Conservation (phyloP, 2,888 invertebrate species). For the Lacanobia oleracea region DNA sequence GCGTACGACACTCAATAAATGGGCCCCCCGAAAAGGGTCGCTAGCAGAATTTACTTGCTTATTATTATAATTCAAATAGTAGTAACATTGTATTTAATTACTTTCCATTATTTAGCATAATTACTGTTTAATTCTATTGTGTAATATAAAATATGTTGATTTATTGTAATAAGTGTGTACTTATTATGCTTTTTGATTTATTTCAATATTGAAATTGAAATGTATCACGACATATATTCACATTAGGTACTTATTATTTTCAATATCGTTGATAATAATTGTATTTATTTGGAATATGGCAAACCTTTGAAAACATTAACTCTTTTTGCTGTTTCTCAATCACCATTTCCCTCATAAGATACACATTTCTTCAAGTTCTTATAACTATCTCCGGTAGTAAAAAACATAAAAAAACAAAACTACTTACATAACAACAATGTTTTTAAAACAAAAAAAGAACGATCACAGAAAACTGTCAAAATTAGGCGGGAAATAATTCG, state of each 20-base stretch:
- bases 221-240: neutral
- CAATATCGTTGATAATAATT: neutral
- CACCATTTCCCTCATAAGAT: neutral
- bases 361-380: neutral
- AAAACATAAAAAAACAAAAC: slow-evolving; percentile 1
- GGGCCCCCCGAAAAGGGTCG: too few species aligned
- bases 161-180: slow-evolving; percentile 1
- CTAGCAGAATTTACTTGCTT: neutral
- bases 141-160: neutral
- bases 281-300: neutral
- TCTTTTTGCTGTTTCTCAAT: neutral
- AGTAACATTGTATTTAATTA: slow-evolving; percentile 17
- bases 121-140: slow-evolving; percentile 17
- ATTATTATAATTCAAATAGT: neutral
- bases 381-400: neutral
- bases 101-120: slow-evolving; percentile 8
- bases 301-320: neutral
- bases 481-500: slow-evolving; percentile 66
- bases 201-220: slow-evolving; percentile 17
- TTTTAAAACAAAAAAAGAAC: slow-evolving; percentile 10
- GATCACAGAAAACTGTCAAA: slow-evolving; percentile 63
- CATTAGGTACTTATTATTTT: too few species aligned
- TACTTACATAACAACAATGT: slow-evolving; percentile 51
- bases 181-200: neutral
- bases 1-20: too few species aligned